phyloP scores from a whole-genome alignment of 2,797 vertebrate species.

The Onychomys arenicola region DNA sequence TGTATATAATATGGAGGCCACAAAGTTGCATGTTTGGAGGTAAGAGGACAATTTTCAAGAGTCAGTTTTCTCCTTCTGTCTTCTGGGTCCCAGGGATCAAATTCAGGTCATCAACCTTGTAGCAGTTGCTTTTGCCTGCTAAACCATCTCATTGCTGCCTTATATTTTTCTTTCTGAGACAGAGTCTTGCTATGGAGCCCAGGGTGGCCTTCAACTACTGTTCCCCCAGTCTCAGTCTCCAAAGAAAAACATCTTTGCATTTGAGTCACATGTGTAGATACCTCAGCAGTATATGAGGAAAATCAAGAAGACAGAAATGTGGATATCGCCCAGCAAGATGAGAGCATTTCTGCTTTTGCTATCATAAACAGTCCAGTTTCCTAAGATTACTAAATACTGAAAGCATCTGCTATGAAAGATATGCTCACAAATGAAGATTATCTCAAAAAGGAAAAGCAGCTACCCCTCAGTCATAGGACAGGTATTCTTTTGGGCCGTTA shows the following conservation, averaged over 20 bases:
- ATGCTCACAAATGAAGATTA: not conserved
- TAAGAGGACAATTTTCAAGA: not conserved
- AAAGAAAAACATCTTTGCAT: not conserved
- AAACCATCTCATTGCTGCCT: not conserved
- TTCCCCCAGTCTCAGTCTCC: not conserved
- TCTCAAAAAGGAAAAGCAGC: constrained; percentile 22
- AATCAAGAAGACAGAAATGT: not conserved
- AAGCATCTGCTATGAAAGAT: constrained; percentile 56
- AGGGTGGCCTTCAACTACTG: not conserved
- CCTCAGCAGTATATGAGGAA: not conserved
- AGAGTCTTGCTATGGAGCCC: not conserved
- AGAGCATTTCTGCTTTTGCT: not conserved
- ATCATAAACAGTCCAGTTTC: not conserved
- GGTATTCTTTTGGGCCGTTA: not conserved
- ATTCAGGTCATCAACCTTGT: not conserved
- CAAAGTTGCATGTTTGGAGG: not conserved
- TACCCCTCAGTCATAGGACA: not conserved
- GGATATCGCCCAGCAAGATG: not conserved
- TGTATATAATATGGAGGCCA: not conserved
- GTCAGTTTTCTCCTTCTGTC: not conserved
- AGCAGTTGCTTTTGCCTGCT: not conserved
- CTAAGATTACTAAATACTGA: constrained; percentile 4
- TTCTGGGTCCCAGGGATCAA: not conserved
- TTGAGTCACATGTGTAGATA: not conserved
- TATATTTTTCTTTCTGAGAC: not conserved